phyloP scores from a whole-genome alignment of 1,140 invertebrate genomes.

The Sycobia sp. region DNA sequence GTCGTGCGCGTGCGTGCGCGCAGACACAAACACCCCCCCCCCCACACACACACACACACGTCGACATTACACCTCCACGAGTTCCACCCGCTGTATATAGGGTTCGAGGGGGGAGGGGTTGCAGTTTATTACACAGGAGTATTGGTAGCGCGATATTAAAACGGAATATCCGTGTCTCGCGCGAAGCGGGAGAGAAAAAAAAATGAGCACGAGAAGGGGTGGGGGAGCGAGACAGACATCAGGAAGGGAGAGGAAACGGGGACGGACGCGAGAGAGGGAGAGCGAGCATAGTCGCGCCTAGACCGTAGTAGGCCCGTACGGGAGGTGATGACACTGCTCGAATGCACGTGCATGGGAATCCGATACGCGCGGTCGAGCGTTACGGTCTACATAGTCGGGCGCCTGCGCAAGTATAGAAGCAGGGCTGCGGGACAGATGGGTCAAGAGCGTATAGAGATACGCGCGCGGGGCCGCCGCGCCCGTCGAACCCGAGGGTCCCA shows the following conservation, averaged over 20 bases:
- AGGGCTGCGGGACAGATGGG: constrained; percentile 44
- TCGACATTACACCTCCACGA: not conserved
- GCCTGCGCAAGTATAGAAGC: constrained; percentile 25
- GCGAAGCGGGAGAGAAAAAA: too few species aligned
- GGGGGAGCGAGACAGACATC: constrained; percentile 41
- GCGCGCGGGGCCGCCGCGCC: constrained; percentile 14
- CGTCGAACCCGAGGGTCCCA: constrained; percentile 43
- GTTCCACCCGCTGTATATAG: too few species aligned
- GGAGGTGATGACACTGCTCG: constrained; percentile 58
- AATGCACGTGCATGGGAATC: constrained; percentile 60
- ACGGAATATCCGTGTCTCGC: too few species aligned
- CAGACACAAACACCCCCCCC: not conserved
- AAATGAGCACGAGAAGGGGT: too few species aligned
- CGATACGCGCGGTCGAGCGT: too few species aligned
- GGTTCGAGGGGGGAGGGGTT: constrained; percentile 35
- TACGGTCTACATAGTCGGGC: too few species aligned
- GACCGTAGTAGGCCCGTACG: too few species aligned
- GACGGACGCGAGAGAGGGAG: constrained; percentile 35
- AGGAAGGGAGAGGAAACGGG: constrained; percentile 37
- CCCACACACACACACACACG: not conserved
- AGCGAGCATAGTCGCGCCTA: too few species aligned
- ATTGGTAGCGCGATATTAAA: constrained; percentile 57
- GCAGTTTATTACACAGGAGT: constrained; percentile 39
- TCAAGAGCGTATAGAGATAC: too few species aligned
- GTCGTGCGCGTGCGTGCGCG: too few species aligned